Conservation (phyloP, 2,113 vertebrate species). For the Cebus imitator region DNA sequence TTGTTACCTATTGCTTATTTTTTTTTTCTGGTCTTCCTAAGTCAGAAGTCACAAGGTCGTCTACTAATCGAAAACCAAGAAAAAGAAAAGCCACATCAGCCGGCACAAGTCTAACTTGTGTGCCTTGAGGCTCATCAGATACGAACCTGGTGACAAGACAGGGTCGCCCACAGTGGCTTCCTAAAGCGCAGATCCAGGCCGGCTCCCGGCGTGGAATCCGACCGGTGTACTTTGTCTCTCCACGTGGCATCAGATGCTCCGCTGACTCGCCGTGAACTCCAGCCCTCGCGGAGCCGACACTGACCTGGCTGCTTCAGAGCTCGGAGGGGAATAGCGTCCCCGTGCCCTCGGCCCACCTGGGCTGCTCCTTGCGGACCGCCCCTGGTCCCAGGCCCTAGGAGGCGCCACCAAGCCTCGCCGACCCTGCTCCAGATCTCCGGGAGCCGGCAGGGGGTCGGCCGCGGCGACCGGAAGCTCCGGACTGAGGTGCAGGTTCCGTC, state of each 20-base stretch:
- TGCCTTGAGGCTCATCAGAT: neutral
- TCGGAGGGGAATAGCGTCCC: neutral
- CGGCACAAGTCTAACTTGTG: neutral
- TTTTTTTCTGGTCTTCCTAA: neutral
- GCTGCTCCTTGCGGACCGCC: neutral
- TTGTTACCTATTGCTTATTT: neutral
- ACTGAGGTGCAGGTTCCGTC: neutral
- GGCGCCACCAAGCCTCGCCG: neutral
- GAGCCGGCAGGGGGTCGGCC: neutral
- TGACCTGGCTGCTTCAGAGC: neutral
- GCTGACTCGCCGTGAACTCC: neutral
- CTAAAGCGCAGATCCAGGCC: neutral
- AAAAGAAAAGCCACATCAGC: neutral
- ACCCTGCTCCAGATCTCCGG: neutral
- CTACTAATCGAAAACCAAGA: neutral
- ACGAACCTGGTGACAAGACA: neutral
- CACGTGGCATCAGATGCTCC: neutral
- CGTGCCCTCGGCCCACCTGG: neutral
- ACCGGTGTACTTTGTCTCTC: neutral
- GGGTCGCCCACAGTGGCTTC: neutral
- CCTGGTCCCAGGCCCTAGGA: neutral
- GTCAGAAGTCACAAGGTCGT: neutral
- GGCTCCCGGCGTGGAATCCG: neutral
- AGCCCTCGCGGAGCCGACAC: neutral
- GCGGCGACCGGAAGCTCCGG: neutral